A percentile compares a stretch with the other conserved stretches of the same genome.
phyloP scores from a whole-genome alignment of 2,113 vertebrate genomes.

The Barnardius zonarius region DNA sequence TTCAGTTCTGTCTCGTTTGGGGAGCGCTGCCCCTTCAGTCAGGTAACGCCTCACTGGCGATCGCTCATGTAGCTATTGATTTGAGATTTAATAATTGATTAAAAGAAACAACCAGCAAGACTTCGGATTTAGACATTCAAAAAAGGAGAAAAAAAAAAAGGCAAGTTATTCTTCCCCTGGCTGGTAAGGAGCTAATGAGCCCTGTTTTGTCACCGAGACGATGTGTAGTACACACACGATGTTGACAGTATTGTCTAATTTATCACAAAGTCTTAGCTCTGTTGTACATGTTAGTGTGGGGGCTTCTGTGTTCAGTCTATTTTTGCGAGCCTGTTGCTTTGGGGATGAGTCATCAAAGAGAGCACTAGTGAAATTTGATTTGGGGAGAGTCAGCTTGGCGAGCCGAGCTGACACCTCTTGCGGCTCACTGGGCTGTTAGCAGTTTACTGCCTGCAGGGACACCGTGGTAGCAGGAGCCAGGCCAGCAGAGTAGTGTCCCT shows the following conservation, averaged over 20 bases:
- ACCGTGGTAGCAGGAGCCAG: not conserved
- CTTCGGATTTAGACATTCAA: conserved; percentile 27
- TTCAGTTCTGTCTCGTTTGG: conserved; percentile 57
- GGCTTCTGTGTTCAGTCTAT: conserved; percentile 42
- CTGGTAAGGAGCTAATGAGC: conserved; percentile 56
- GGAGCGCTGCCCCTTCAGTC: not conserved
- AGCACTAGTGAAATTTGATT: conserved; percentile 22
- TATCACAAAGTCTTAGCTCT: conserved; percentile 41
- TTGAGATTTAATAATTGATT: conserved; percentile 62
- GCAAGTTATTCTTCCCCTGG: not conserved
- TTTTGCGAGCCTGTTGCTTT: conserved; percentile 34
- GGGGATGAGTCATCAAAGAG: conserved; percentile 58
- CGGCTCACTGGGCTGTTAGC: not conserved
- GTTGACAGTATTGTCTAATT: conserved; percentile 66
- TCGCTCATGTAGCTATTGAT: conserved; percentile 33
- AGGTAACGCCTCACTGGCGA: conserved; percentile 33
- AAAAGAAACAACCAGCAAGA: conserved; percentile 48
- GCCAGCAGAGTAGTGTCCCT: not conserved
- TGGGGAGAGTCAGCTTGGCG: conserved; percentile 34
- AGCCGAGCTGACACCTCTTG: not conserved
- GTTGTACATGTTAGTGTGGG: conserved; percentile 47
- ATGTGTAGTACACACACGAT: conserved; percentile 14
- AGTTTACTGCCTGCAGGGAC: not conserved
- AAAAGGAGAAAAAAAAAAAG: not conserved
- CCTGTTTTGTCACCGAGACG: conserved; percentile 47